These are phyloP conservation scores for Delphinus delphis DNA, from an alignment of 2,113 vertebrate species.

Conservation along the genomic window DNA sequence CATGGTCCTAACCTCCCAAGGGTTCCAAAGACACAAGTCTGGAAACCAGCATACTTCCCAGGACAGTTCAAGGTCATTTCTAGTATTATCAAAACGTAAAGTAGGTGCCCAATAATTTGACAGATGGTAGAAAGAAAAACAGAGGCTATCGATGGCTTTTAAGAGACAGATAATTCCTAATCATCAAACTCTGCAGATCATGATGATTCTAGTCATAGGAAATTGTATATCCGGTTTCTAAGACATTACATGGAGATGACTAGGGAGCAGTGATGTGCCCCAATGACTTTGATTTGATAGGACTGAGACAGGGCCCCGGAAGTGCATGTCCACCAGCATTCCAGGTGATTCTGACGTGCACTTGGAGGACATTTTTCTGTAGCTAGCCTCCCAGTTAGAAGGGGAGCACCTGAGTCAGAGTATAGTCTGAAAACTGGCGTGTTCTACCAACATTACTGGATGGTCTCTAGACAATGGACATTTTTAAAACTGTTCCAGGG, in stretches of 20 bases:
- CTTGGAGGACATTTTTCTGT: not conserved
- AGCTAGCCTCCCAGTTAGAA: not conserved
- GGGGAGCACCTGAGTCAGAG: not conserved
- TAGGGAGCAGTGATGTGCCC: not conserved
- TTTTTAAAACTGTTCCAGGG: not conserved
- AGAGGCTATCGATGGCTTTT: not conserved
- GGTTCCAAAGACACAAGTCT: not conserved
- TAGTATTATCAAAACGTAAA: not conserved
- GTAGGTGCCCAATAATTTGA: not conserved
- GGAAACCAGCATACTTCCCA: not conserved
- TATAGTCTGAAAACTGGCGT: not conserved
- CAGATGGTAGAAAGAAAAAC: not conserved
- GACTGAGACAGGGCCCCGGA: not conserved
- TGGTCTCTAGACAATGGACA: not conserved
- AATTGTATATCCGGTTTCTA: not conserved
- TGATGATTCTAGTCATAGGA: not conserved
- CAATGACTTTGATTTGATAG: not conserved
- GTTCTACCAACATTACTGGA: not conserved
- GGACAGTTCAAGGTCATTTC: not conserved
- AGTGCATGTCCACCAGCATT: not conserved
- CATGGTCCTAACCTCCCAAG: not conserved
- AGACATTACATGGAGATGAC: not conserved
- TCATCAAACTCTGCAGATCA: not conserved
- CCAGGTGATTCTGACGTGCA: not conserved
- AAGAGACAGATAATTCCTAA: not conserved